A percentile compares a stretch with the other conserved stretches of the same genome.
Conservation (phyloP, 2,888 invertebrate species). For the Eupeodes latifasciatus region DNA sequence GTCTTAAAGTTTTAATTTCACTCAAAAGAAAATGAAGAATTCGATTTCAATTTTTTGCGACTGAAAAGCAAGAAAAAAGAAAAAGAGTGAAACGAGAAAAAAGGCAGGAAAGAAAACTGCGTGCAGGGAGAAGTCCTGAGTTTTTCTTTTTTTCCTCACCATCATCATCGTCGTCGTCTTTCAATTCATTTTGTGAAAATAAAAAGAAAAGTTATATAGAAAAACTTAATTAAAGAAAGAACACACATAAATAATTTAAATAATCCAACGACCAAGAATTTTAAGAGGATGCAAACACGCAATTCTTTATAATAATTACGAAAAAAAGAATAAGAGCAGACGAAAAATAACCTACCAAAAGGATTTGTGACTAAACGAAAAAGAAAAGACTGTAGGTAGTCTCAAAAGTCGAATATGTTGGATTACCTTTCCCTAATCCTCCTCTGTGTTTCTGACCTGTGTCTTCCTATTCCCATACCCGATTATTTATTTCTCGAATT, state of each 20-base stretch:
- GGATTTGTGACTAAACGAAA: slow-evolving; percentile 24
- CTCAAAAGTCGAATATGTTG: not conserved
- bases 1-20: not conserved
- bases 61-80: not conserved
- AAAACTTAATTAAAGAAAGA: not conserved
- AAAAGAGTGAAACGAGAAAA: not conserved
- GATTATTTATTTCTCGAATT: slow-evolving; percentile 22
- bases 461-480: not conserved
- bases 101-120: slow-evolving; percentile 1
- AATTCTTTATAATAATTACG: not conserved
- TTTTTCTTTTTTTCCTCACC: slow-evolving; percentile 8
- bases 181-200: not conserved
- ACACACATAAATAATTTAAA: not conserved
- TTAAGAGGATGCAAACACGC: slow-evolving; percentile 36
- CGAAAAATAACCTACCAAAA: not conserved
- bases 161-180: no score
- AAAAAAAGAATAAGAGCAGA: not conserved
- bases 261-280: slow-evolving; percentile 47
- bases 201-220: not conserved
- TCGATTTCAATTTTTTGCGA: slow-evolving; percentile 14
- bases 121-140: slow-evolving; percentile 28
- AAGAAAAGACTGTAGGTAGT: slow-evolving; percentile 37
- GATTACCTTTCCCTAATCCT: not conserved
- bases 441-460: not conserved
- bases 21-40: not conserved